Evolutionary conservation across 2,888 invertebrate genomes (phyloP), one percentile per base, ranked within the genome.

Genomic region (Agrilus mali): DNA sequence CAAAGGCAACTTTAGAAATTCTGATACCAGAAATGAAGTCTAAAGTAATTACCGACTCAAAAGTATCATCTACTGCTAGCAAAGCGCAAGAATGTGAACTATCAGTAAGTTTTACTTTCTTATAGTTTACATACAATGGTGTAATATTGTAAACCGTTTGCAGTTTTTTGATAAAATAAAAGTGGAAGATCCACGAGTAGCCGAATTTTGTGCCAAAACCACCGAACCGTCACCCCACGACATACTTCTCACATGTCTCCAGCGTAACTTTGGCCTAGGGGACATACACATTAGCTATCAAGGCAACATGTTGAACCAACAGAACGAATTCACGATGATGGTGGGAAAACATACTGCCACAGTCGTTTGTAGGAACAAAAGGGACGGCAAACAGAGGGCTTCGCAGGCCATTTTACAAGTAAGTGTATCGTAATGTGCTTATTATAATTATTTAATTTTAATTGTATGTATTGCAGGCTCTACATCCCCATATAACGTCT

Each of bases 201-300:
- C 86, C 36, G 94, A 95, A 67, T 85, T 96, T 66, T 96, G 95
- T 68, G 84, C 86, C n/a, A 92, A 92, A 64, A 89, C 94, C 0
- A 93, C 94, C 38, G 95, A 96, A 68, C 93, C 93, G 0, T 84
- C 88, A 8, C 97, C 97, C 0, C 95, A 92, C 70, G 86, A 92
- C 53, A 87, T 96, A 50, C 72, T 97, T 42, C 71, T 92, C 38
- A 95, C 93, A 5, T 95, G 95, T 60, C 72, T 95, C 46, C 86
- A 92, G 62, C 71, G 94, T 51, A 95, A 96, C 71, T 92, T 87
- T 65, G 94, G 95, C 31, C 75, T 90, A 47, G 87, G 86, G 32
- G 89, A 94, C 66, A 79, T 89, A 37, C 82, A 89, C 59, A 87
- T 94, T 46, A 78, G 84, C 54, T 88, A 87, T 54, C 84, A 88